Percentiles rank a stretch among this genome's conserved stretches.
These are phyloP conservation scores for Argyresthia goedartella DNA, from an alignment of 2,888 invertebrate genomes.

Conservation along the genomic window DNA sequence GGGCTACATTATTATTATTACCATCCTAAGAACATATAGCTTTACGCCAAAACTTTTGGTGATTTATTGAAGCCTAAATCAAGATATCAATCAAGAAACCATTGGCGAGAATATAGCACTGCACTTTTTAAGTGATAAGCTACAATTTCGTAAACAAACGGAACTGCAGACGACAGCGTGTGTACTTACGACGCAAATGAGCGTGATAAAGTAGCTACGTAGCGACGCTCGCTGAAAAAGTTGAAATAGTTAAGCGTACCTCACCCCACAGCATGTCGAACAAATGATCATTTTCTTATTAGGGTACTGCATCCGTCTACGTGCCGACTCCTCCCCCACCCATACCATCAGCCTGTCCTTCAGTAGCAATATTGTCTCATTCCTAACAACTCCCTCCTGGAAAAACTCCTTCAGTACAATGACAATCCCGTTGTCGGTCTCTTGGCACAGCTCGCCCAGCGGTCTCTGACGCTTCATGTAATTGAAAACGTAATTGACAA, in stretches of 20 bases:
- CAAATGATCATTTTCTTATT: slow-evolving; percentile 41
- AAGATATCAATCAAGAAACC: too few species aligned
- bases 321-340: slow-evolving; percentile 34
- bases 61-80: too few species aligned
- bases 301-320: slow-evolving; percentile 27
- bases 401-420: slow-evolving; percentile 52
- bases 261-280: slow-evolving; percentile 20
- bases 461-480: slow-evolving; percentile 51
- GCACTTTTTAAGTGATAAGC: too few species aligned
- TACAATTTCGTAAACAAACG: too few species aligned
- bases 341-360: slow-evolving; percentile 37
- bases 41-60: too few species aligned
- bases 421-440: slow-evolving; percentile 43
- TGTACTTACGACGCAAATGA: too few species aligned
- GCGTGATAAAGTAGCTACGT: too few species aligned
- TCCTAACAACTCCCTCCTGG: slow-evolving; percentile 47
- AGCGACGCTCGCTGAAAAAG: too few species aligned
- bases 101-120: too few species aligned
- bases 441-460: slow-evolving; percentile 34
- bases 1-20: too few species aligned
- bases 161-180: too few species aligned
- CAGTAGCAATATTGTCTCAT: slow-evolving; percentile 40
- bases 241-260: neutral
- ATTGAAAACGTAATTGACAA: slow-evolving; percentile 53
- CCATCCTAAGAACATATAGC: too few species aligned